Percentiles rank a stretch among this genome's conserved stretches.
Conservation (phyloP, 2,888 invertebrate genomes). For the Drosophila eohydei region DNA sequence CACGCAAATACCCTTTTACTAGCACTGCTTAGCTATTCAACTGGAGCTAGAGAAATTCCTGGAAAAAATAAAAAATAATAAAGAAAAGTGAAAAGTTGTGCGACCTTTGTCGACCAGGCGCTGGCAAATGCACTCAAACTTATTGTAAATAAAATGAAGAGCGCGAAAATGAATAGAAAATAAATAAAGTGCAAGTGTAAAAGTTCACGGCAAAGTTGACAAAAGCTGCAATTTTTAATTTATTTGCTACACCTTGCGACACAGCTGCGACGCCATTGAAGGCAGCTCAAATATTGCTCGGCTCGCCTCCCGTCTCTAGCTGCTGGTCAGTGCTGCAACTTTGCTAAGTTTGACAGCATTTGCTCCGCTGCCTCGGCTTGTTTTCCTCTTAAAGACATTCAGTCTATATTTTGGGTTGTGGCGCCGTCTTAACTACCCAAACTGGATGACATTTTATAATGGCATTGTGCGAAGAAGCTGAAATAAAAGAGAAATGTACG, state of each 20-base stretch:
- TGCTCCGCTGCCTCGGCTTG: background rate
- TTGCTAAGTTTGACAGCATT: background rate
- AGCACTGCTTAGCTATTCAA: conserved; percentile 9
- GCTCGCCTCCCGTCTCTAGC: background rate
- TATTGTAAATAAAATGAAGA: conserved; percentile 25
- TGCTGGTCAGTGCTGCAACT: conserved; percentile 5
- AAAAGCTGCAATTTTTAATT: conserved; percentile 62
- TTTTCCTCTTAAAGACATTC: background rate
- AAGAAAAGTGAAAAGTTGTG: conserved; percentile 56
- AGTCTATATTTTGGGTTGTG: background rate
- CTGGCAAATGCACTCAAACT: conserved; percentile 48
- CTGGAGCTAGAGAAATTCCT: conserved; percentile 5
- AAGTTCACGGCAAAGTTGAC: conserved; percentile 61
- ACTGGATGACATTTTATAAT: conserved; percentile 58
- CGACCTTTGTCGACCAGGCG: conserved; percentile 59
- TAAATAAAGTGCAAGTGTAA: conserved; percentile 52
- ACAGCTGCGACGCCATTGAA: conserved; percentile 16
- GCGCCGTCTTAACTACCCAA: conserved; percentile 1
- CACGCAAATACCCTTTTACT: background rate
- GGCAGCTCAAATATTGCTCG: conserved; percentile 1
- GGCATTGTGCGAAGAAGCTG: conserved; percentile 46
- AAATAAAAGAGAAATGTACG: conserved; percentile 46
- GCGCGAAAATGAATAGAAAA: conserved; percentile 5
- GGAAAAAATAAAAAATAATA: background rate
- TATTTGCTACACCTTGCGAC: conserved; percentile 49